Evolutionary conservation across 2,113 vertebrate genomes (phyloP), one percentile per base, ranked within the genome.

Genomic region (Elachura formosa): DNA sequence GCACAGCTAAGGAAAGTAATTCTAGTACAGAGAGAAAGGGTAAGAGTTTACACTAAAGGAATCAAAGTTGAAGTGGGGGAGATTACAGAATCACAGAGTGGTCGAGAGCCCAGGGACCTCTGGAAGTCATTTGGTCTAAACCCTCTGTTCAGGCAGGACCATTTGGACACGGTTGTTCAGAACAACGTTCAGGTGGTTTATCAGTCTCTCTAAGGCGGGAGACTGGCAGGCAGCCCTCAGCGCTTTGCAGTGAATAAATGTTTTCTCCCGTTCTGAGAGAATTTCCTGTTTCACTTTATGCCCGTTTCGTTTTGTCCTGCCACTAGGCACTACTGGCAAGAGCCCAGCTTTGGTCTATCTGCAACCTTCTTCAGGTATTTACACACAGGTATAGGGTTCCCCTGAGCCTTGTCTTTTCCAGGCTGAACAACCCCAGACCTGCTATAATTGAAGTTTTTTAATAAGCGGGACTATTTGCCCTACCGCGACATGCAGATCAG

Each of bases 251-350:
- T 13, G 11, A 63, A 43, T 23, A 69, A 62, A 2, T 11, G 28
- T 45, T 73, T 69, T n/a, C 21, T 36, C 8, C 25, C 0, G 0
- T 17, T 84, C 41, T 54, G 18, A 46, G 33, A 29, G 4, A 74
- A n/a, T 4, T 18, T 34, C n/a, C 13, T 4, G 19, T 16, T 89
- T 29, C 38, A 28, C 7, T 4, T 2, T 45, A 22, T 18, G 21
- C 2, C 28, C 1, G 0, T 2, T 36, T 34, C 31, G 26, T 51
- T 40, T 58, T 4, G 18, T 29, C 4, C 56, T 15, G 6, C 34
- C 34, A 54, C 38, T n/a, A 18, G 20, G 17, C 43, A 49, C 18
- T 34, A 33, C 43, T 19, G 29, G 4, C 12, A 62, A 48, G 9
- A 29, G 34, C 16, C 14, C 51, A 18, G 4, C 29, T 52, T 36